Percentiles rank a stretch among this genome's conserved stretches.
Conservation (phyloP, 64 coral and sea anemone species). For the Porites australiensis region DNA sequence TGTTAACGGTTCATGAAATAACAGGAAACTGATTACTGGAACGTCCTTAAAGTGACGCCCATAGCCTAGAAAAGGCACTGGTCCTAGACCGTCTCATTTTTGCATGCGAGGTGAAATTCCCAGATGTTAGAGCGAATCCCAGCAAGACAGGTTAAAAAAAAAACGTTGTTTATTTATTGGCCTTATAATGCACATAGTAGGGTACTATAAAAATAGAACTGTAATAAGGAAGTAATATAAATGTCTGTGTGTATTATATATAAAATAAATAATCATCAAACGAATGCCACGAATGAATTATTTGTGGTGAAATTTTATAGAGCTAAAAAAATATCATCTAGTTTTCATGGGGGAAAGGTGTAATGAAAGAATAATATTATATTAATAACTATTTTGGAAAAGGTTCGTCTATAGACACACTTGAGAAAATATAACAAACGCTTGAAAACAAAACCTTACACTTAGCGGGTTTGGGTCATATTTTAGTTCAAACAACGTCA, state of each 20-base stretch:
- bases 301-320: not conserved
- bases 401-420: too few species aligned
- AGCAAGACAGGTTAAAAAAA: not conserved
- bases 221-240: not conserved
- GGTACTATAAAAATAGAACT: not conserved
- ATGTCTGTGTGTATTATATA: not conserved
- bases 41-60: too few species aligned
- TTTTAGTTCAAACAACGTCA: not conserved
- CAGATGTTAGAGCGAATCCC: too few species aligned
- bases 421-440: not conserved
- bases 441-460: not conserved
- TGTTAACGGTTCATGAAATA: too few species aligned
- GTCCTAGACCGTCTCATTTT: too few species aligned
- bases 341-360: not conserved
- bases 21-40: too few species aligned
- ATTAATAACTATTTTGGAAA: too few species aligned
- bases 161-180: not conserved
- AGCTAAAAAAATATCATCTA: constrained; percentile 20
- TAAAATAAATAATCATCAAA: constrained; percentile 46
- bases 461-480: not conserved
- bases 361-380: too few species aligned
- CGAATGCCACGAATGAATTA: constrained; percentile 41
- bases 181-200: not conserved
- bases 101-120: too few species aligned
- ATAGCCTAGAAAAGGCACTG: too few species aligned